These are phyloP conservation scores for Paratrypauchen microcephalus DNA, from an alignment of 2,797 vertebrate species.

Conservation along the genomic window DNA sequence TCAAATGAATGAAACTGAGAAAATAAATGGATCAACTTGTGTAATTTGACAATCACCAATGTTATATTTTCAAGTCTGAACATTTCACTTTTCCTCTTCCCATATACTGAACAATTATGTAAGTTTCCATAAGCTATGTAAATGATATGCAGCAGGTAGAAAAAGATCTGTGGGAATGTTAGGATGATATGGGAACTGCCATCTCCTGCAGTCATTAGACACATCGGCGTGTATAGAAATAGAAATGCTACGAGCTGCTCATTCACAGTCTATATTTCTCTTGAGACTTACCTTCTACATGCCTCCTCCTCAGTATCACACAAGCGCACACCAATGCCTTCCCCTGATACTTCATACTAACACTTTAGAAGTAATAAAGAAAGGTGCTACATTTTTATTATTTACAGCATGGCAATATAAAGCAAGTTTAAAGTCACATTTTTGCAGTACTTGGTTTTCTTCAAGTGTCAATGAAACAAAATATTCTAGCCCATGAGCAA, in stretches of 20 bases:
- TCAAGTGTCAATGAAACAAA: neutral
- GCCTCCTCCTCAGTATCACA: conserved; percentile 13
- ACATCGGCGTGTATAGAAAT: conserved; percentile 14
- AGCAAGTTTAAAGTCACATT: neutral
- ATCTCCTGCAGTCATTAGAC: conserved; percentile 17
- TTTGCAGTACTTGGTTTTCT: neutral
- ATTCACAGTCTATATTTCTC: conserved; percentile 1
- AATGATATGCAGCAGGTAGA: neutral
- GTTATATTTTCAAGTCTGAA: neutral
- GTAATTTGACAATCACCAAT: neutral
- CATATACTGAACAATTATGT: conserved; percentile 6
- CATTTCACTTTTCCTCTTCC: neutral
- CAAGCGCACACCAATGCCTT: conserved; percentile 1
- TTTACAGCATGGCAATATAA: neutral
- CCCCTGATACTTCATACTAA: conserved; percentile 2
- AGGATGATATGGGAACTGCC: conserved; percentile 14
- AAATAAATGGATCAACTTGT: neutral
- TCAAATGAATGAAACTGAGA: neutral
- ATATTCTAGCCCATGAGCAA: no score
- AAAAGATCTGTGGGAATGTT: conserved; percentile 4
- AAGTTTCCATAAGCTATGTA: neutral
- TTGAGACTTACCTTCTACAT: conserved; percentile 1
- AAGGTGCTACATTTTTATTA: neutral
- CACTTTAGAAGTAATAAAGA: neutral
- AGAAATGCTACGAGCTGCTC: conserved; percentile 13